Base-by-base conservation (phyloP, 1,140 invertebrate species). In the Papilio xuthus region DNA sequence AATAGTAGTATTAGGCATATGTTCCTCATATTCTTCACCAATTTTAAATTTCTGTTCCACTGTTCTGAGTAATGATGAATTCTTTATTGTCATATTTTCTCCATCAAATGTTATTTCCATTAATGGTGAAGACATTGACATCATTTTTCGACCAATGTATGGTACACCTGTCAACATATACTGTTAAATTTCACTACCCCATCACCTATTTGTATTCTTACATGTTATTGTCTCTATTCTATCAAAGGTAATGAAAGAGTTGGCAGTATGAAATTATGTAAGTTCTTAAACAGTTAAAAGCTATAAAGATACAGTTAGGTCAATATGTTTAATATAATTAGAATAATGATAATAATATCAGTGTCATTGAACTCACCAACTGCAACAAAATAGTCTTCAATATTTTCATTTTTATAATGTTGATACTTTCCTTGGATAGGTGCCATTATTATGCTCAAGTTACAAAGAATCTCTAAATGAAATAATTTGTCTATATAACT, bases 61-160 rank as follows among this genome's bases (percentile, higher is more conserved):
- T 63, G 92, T 94, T 80, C 93, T 88, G 18, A 95, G 74, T n/a
- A 94, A 77, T 10, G 96, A 95, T 79, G 93, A 91, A 63, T 92
- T 95, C 82, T 94, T 95, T 37, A 96, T 94, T 0, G 91, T 94
- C 95, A 95, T 96, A 79, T 92, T 89, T n/a, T 95, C 94, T 60
- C 93, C 94, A 72, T 95, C 89, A 50, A 94, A 85, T 12, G 88
- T 87, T 67, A 96, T 95, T 89, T 96, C 95, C 87, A 96, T 90
- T 44, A 91, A 86, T 42, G 96, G 95, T 81, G 93, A 95, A 63
- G 95, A 94, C 84, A 95, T 88, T 23, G 85, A 82, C 95, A 96
- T 96, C 94, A 96, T 95, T 92, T 96, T 96, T 80, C 95, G 90
- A 4, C 94, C 94, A 83, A 96, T 93, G 78, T 93, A 96, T 44